These are phyloP conservation scores for Orthonychiurus folsomi DNA, from an alignment of 2,888 invertebrate genomes.

Conservation along the genomic window DNA sequence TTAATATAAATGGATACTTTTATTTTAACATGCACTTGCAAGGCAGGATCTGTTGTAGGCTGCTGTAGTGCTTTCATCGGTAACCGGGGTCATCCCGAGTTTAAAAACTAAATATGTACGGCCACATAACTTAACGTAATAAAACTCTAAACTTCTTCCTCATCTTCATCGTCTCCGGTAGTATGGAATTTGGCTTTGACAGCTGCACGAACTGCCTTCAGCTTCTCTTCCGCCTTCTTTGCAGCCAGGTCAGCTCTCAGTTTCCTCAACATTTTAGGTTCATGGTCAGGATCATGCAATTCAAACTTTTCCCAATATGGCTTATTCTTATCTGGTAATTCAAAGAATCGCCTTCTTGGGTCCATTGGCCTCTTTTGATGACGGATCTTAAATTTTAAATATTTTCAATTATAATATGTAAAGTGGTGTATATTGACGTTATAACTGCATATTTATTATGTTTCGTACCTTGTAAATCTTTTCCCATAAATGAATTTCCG, in stretches of 20 bases:
- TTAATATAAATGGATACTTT: no score
- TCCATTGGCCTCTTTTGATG: conserved; percentile 50
- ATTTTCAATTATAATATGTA: neutral
- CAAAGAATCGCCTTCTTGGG: conserved; percentile 60
- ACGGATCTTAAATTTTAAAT: conserved; percentile 18
- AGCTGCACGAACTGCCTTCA: conserved; percentile 21
- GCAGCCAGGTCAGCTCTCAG: conserved; percentile 16
- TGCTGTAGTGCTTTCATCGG: no score
- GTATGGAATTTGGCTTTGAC: conserved; percentile 12
- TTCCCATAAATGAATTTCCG: conserved; percentile 74
- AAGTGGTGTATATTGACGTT: neutral
- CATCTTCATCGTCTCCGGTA: neutral
- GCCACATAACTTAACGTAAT: no score
- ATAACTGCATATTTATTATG: conserved; percentile 12
- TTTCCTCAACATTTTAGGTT: conserved; percentile 18
- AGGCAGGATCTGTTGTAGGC: no score
- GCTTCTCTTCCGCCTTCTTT: conserved; percentile 23
- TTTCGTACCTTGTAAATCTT: conserved; percentile 63
- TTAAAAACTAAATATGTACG: no score
- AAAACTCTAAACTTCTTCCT: no score
- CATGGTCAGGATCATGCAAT: conserved; percentile 45
- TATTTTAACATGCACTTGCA: no score
- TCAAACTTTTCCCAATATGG: conserved; percentile 62
- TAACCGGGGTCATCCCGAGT: no score
- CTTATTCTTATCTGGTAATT: conserved; percentile 58